phyloP scores from a whole-genome alignment of 2,797 vertebrate genomes.

The Lemur catta region DNA sequence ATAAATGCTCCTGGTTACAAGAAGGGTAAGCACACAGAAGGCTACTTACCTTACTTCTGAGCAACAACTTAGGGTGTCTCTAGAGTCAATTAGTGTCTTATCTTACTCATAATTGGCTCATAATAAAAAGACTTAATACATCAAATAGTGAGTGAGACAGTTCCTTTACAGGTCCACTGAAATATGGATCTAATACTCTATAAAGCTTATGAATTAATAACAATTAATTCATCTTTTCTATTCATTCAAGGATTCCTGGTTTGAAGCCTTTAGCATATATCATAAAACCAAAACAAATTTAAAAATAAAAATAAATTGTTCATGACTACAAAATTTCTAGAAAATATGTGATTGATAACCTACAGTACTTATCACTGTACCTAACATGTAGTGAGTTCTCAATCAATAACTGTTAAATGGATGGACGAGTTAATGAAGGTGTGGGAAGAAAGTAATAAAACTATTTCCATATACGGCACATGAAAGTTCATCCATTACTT shows the following conservation, averaged over 20 bases:
- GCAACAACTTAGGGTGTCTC: background rate
- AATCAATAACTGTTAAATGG: background rate
- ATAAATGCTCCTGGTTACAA: background rate
- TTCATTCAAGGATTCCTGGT: background rate
- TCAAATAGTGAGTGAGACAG: background rate
- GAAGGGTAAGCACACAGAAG: background rate
- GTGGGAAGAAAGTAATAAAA: background rate
- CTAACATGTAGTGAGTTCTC: background rate
- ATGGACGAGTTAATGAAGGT: background rate
- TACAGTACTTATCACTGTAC: background rate
- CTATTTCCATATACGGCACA: background rate
- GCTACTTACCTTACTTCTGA: background rate
- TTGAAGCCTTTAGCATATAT: conserved; percentile 30
- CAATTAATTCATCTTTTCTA: conserved; percentile 5
- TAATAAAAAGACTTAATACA: background rate
- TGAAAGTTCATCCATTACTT: conserved; percentile 25
- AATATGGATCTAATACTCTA: background rate
- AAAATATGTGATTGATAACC: background rate
- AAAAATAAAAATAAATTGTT: conserved; percentile 25
- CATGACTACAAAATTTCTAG: background rate
- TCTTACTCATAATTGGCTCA: background rate
- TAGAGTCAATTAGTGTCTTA: background rate
- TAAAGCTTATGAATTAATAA: background rate
- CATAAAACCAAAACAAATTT: conserved; percentile 37
- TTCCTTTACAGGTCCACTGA: background rate